These are phyloP conservation scores for Xestia xanthographa DNA, from an alignment of 2,888 invertebrate species.

Conservation along the genomic window DNA sequence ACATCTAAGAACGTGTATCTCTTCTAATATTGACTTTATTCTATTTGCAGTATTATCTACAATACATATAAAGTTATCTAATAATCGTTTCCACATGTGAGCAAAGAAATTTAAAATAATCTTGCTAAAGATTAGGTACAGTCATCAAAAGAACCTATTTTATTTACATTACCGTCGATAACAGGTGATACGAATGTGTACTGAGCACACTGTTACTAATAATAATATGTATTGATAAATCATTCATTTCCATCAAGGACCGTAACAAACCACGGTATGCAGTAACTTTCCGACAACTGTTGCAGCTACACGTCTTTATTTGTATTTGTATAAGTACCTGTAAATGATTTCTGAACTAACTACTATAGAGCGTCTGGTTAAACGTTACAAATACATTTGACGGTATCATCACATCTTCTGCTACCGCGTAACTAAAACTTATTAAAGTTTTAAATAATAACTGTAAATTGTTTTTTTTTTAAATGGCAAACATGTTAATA, in stretches of 20 bases:
- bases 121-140: constrained; percentile 65
- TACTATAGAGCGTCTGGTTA: constrained; percentile 77
- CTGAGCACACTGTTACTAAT: constrained; percentile 67
- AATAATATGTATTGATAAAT: constrained; percentile 80
- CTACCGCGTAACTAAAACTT: constrained; percentile 12
- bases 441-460: constrained; percentile 16
- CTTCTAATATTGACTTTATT: constrained; percentile 46
- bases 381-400: constrained; percentile 86
- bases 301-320: constrained; percentile 73
- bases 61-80: constrained; percentile 42
- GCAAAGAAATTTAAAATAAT: constrained; percentile 64
- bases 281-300: constrained; percentile 71
- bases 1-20: constrained; percentile 15
- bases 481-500: constrained; percentile 87
- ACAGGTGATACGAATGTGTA: constrained; percentile 72
- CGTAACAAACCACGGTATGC: constrained; percentile 64
- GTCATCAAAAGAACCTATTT: constrained; percentile 72
- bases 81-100: constrained; percentile 52
- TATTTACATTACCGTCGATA: constrained; percentile 80
- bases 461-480: constrained; percentile 58
- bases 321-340: constrained; percentile 54
- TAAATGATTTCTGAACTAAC: constrained; percentile 70
- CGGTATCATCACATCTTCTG: neutral
- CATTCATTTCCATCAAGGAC: constrained; percentile 73
- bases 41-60: constrained; percentile 43